These are phyloP conservation scores for Aphelocoma coerulescens DNA, from an alignment of 2,113 vertebrate species.

Conservation along the genomic window DNA sequence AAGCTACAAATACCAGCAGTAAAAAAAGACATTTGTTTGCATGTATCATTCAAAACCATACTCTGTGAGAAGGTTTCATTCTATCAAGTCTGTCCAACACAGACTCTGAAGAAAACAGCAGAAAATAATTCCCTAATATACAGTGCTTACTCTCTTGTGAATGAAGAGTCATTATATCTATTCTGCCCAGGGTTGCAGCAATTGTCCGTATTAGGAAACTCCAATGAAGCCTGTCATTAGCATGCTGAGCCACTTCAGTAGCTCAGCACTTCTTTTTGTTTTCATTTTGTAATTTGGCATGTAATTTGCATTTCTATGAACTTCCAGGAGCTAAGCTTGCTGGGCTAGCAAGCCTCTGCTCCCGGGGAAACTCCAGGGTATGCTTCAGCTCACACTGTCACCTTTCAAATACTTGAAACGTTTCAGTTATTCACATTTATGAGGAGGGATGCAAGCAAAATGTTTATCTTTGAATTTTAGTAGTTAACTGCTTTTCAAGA, in stretches of 20 bases:
- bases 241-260: conserved; percentile 6
- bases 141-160: background rate
- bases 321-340: background rate
- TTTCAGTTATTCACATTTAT: background rate
- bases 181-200: background rate
- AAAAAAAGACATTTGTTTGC: background rate
- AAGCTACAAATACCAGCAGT: background rate
- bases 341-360: background rate
- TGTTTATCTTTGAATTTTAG: background rate
- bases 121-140: background rate
- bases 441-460: background rate
- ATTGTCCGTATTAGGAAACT: background rate
- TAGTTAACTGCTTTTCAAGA: background rate
- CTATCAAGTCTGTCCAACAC: background rate
- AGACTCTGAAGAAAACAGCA: background rate
- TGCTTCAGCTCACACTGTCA: background rate
- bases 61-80: background rate
- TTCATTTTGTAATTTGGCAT: background rate
- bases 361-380: accelerated
- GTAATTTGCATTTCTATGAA: conserved; percentile 42
- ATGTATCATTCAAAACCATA: background rate
- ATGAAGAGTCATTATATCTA: background rate
- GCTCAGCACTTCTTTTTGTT: background rate
- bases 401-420: background rate
- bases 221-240: conserved; percentile 30